Conservation (phyloP, 2,113 vertebrate species). For the Aspidoscelis tigris region DNA sequence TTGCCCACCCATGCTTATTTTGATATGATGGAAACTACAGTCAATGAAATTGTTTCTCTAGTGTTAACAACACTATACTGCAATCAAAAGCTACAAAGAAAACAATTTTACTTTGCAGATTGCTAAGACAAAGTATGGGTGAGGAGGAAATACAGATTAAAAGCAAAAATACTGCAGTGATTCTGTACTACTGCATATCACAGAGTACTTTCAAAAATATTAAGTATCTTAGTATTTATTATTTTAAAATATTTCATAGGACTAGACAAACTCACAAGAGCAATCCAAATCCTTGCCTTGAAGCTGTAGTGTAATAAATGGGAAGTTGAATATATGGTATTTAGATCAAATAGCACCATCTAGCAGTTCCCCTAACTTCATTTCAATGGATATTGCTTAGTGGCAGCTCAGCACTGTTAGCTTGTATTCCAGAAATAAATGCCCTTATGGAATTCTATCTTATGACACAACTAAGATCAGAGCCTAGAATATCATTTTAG, state of each 20-base stretch:
- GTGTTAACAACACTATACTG: constrained; percentile 3
- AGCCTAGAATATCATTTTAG: not conserved
- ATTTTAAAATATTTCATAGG: constrained; percentile 43
- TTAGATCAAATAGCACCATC: constrained; percentile 83
- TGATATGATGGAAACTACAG: not conserved
- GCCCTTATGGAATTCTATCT: constrained; percentile 3
- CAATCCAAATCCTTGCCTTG: constrained; percentile 57
- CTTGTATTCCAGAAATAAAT: constrained; percentile 27
- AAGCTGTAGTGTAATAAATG: constrained; percentile 44
- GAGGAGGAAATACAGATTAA: not conserved
- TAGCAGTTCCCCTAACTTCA: constrained; percentile 76
- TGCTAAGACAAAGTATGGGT: constrained; percentile 10
- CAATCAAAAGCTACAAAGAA: constrained; percentile 21
- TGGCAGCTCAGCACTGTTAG: constrained; percentile 45
- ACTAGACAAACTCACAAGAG: constrained; percentile 33
- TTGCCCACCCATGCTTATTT: not conserved
- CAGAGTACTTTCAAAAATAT: not conserved
- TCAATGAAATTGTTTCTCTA: constrained; percentile 8
- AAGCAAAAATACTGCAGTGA: not conserved
- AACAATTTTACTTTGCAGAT: not conserved
- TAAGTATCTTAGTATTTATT: constrained; percentile 33
- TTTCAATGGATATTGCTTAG: constrained; percentile 56
- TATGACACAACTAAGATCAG: constrained; percentile 6
- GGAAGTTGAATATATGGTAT: constrained; percentile 54
- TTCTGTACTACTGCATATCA: not conserved